These are phyloP conservation scores for Lochmaea capreae DNA, from an alignment of 2,888 invertebrate species.

Conservation along the genomic window DNA sequence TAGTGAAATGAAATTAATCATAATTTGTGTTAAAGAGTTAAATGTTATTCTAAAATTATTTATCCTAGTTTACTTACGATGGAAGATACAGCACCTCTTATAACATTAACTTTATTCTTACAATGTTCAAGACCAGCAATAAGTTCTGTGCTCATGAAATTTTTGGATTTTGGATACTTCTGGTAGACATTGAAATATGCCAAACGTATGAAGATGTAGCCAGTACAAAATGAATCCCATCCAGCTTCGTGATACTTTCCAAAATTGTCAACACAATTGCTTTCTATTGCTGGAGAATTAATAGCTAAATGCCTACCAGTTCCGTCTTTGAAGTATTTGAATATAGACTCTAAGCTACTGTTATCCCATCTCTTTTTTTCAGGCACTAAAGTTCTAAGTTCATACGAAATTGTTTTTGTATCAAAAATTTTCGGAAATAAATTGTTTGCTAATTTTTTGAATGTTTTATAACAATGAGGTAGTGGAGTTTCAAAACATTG, in stretches of 20 bases:
- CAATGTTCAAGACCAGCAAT: constrained; percentile 66
- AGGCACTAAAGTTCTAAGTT: constrained; percentile 62
- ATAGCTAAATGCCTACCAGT: constrained; percentile 61
- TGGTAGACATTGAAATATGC: constrained; percentile 72
- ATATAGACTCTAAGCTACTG: constrained; percentile 70
- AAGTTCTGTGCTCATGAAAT: constrained; percentile 68
- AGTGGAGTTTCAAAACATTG: constrained; percentile 78
- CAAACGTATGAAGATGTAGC: constrained; percentile 77
- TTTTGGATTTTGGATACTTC: constrained; percentile 65
- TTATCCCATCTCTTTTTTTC: constrained; percentile 62
- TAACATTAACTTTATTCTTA: constrained; percentile 73
- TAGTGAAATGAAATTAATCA: too few relatives aligned
- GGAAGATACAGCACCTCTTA: constrained; percentile 69
- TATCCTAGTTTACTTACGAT: constrained; percentile 67
- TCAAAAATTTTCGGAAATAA: constrained; percentile 79
- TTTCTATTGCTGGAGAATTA: constrained; percentile 63
- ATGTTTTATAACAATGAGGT: constrained; percentile 73
- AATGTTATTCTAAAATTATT: too few relatives aligned
- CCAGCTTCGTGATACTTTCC: constrained; percentile 79
- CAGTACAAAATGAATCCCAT: constrained; percentile 84
- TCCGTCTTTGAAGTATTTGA: constrained; percentile 71
- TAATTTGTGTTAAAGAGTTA: too few relatives aligned
- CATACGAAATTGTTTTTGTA: constrained; percentile 77
- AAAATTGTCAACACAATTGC: constrained; percentile 48
- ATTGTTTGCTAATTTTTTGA: constrained; percentile 72